Percentiles rank a stretch among this genome's conserved stretches.
phyloP scores from a whole-genome alignment of 2,797 vertebrate species.

The Coregonus sp. region DNA sequence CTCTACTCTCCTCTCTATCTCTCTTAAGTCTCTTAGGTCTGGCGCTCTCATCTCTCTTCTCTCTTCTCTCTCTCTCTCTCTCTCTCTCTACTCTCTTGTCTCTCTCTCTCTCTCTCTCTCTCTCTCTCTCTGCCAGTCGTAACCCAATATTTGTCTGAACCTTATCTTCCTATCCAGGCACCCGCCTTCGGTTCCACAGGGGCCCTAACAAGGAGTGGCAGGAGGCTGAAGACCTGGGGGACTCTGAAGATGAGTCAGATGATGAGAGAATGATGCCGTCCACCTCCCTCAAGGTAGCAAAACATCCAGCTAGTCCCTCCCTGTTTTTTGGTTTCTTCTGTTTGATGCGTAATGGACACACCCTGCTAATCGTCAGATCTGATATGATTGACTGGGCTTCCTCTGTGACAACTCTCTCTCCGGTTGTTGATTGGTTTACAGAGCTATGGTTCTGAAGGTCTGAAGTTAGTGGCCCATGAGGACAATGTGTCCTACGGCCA shows the following conservation, averaged over 20 bases:
- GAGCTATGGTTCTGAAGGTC: slow-evolving; percentile 90
- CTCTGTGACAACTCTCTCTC: background rate
- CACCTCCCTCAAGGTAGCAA: background rate
- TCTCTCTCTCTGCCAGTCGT: background rate
- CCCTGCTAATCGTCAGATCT: slow-evolving; percentile 1
- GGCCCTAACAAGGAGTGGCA: slow-evolving; percentile 92
- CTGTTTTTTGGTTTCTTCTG: background rate
- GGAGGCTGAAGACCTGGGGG: slow-evolving; percentile 89
- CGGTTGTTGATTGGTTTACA: slow-evolving; percentile 69
- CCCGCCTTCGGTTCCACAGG: slow-evolving; percentile 94
- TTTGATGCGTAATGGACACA: background rate
- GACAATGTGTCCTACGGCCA: slow-evolving; percentile 92
- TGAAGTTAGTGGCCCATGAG: slow-evolving; percentile 91
- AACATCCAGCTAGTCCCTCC: background rate
- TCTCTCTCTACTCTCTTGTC: background rate
- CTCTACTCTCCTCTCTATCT: too few species aligned
- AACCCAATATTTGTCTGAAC: background rate
- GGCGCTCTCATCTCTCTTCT: background rate
- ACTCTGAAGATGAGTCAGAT: slow-evolving; percentile 82
- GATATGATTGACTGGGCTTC: background rate
- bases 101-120: background rate
- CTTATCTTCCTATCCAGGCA: slow-evolving; percentile 75
- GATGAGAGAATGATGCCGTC: slow-evolving; percentile 78
- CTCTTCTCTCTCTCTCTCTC: background rate
- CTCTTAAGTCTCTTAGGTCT: too few species aligned